These are phyloP conservation scores for Heterochromis multidens DNA, from an alignment of 2,113 vertebrate species.

Conservation along the genomic window DNA sequence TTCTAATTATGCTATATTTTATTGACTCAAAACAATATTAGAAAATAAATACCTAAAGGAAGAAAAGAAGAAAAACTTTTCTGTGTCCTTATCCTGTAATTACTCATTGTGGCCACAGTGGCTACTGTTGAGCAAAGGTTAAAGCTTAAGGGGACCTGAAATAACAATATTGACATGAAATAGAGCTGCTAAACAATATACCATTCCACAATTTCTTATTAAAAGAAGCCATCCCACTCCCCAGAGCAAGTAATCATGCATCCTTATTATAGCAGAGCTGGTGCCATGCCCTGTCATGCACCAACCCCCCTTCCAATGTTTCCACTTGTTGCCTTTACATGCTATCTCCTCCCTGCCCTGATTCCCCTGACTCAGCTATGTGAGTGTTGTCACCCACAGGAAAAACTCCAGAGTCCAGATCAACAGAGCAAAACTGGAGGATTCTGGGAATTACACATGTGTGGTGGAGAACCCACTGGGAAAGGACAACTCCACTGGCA, in stretches of 20 bases:
- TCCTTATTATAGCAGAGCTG: neutral
- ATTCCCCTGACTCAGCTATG: slow-evolving; percentile 72
- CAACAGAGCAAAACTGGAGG: slow-evolving; percentile 88
- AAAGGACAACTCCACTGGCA: slow-evolving; percentile 87
- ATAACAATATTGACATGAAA: neutral
- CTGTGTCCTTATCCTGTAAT: neutral
- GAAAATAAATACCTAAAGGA: neutral
- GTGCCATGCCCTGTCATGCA: slow-evolving; percentile 43
- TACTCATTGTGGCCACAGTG: neutral
- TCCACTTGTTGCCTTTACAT: slow-evolving; percentile 62
- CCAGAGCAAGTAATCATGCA: neutral
- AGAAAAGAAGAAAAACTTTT: neutral
- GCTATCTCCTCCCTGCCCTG: slow-evolving; percentile 52
- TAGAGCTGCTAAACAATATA: neutral
- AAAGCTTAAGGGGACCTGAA: neutral
- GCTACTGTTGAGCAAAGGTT: neutral
- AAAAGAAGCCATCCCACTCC: neutral
- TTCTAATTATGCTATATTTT: neutral
- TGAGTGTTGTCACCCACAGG: slow-evolving; percentile 78
- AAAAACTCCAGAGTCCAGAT: slow-evolving; percentile 96
- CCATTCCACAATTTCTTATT: neutral
- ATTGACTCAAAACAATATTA: neutral
- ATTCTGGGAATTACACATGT: slow-evolving; percentile 96
- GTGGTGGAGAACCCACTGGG: slow-evolving; percentile 92
- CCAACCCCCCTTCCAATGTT: slow-evolving; percentile 31